These are phyloP conservation scores for Leguminivora glycinivorella DNA, from an alignment of 1,140 invertebrate genomes.

Conservation along the genomic window DNA sequence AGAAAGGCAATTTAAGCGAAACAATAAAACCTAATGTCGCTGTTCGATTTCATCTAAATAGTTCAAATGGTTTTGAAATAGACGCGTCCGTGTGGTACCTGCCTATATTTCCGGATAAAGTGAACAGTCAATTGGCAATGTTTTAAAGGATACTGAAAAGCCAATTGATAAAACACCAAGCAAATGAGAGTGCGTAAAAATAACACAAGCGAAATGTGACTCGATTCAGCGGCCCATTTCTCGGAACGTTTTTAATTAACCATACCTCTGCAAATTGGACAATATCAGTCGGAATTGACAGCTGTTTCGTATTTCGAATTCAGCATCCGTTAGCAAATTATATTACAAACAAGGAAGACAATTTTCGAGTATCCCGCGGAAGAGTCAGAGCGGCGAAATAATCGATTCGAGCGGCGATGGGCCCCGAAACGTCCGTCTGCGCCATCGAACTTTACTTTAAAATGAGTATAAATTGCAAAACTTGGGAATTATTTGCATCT, in stretches of 20 bases:
- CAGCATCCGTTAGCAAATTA: constrained; percentile 32
- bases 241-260: constrained; percentile 33
- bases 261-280: constrained; percentile 30
- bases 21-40: constrained; percentile 40
- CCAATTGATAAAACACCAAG: no score
- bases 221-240: constrained; percentile 26
- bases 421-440: constrained; percentile 39
- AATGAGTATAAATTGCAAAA: constrained; percentile 70
- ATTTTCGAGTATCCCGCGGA: constrained; percentile 33
- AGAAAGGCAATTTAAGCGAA: constrained; percentile 63
- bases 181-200: neutral
- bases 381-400: constrained; percentile 39
- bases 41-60: constrained; percentile 27
- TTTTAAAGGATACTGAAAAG: no score
- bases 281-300: constrained; percentile 26
- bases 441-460: constrained; percentile 62
- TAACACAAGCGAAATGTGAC: neutral
- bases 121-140: neutral
- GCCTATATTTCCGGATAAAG: neutral
- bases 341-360: constrained; percentile 39
- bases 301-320: constrained; percentile 25
- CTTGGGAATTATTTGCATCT: constrained; percentile 66
- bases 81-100: neutral
- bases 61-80: constrained; percentile 25
- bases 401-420: constrained; percentile 39